These are phyloP conservation scores for Cavia aperea DNA, from an alignment of 2,113 vertebrate species.

Conservation along the genomic window DNA sequence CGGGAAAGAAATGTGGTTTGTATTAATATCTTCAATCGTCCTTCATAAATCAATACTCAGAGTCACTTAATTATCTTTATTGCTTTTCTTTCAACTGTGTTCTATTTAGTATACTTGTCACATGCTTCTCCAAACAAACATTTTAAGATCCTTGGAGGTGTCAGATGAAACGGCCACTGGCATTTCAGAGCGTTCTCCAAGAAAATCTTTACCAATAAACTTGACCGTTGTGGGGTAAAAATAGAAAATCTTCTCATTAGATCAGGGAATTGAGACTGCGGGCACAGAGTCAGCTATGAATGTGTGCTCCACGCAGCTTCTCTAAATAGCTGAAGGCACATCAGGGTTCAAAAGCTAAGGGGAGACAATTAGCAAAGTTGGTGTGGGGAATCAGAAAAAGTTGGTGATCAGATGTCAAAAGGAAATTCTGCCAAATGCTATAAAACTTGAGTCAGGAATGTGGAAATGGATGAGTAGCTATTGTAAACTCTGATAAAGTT, in stretches of 20 bases:
- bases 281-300: not conserved
- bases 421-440: slow-evolving; percentile 14
- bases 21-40: slow-evolving; percentile 31
- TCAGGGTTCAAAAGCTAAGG: not conserved
- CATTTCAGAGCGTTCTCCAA: not conserved
- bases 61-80: slow-evolving; percentile 36
- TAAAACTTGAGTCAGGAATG: not conserved
- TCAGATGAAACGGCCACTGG: slow-evolving; percentile 9
- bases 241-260: not conserved
- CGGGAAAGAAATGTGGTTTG: slow-evolving; percentile 42
- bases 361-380: not conserved
- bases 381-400: not conserved
- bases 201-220: not conserved
- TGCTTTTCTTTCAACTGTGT: slow-evolving; percentile 38
- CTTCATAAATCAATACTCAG: slow-evolving; percentile 28
- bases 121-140: slow-evolving; percentile 27
- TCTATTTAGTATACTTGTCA: slow-evolving; percentile 26
- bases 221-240: not conserved
- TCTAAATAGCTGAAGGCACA: not conserved
- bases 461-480: not conserved
- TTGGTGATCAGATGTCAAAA: not conserved
- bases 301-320: not conserved
- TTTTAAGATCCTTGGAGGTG: not conserved
- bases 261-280: not conserved
- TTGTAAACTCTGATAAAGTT: not conserved